Evolutionary conservation across 2,113 vertebrate genomes (phyloP), one percentile per base, ranked within the genome.

Genomic region (Panurus biarmicus): DNA sequence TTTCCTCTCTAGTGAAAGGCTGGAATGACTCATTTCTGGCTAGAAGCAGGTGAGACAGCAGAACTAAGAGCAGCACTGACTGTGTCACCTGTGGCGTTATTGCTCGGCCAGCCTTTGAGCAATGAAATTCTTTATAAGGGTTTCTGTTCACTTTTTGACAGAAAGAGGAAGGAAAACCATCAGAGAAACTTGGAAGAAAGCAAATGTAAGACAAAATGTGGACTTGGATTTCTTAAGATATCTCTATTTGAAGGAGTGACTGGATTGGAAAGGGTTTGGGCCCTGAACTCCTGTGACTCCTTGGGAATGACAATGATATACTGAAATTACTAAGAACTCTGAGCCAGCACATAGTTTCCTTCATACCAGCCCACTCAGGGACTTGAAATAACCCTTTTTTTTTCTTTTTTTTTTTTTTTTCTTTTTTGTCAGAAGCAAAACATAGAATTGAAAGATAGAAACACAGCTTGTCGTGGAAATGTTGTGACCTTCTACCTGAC

Each of bases 271-370:
- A 70, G 44, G 12, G n/a, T 86, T 92, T 87, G 61, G 29, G 53
- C 61, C 33, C 76, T 94, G 92, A 92, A 93, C 72, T 94, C 33
- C 80, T 78, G 64, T 65, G 69, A 81, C 76, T 86, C 35, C 64
- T 80, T 62, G 69, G 72, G 88, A 96, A 96, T 94, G 89, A 89
- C 65, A 78, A 26, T 28, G 83, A 93, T 81, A 81, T 48, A 58
- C 83, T 72, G 90, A 92, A 96, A 94, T 87, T 67, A 44, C 69
- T 60, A 58, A 86, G 76, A 86, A 36, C 88, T 93, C 65, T 33
- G 57, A 94, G 91, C 86, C 94, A 96, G 84, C 76, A 89, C 95
- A 96, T 95, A 95, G 72, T 92, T 96, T 94, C 76, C 94, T 85
- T 93, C 93, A 92, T 93, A 87, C 83, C 90, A 96, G 61, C 95